A percentile compares a stretch with the other conserved stretches of the same genome.
These are phyloP conservation scores for Trachelus tabidus DNA, from an alignment of 2,888 invertebrate genomes.

Conservation along the genomic window DNA sequence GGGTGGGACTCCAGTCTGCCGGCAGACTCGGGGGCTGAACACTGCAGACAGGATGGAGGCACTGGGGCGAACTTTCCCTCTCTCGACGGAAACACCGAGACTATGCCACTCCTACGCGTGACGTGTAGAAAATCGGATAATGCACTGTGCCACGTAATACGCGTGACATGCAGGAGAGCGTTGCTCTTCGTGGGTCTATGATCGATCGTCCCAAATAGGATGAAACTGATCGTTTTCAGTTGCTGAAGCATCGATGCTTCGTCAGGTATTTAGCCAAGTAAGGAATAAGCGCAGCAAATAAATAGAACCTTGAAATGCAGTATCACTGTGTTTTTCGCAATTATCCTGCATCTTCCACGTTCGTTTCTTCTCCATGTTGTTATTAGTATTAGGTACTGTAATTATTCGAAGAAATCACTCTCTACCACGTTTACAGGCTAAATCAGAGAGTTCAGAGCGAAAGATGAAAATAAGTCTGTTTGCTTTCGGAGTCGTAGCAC, in stretches of 20 bases:
- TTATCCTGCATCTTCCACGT: background rate
- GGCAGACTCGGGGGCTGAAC: slow-evolving; percentile 17
- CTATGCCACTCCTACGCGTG: slow-evolving; percentile 42
- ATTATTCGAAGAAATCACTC: background rate
- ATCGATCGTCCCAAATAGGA: background rate
- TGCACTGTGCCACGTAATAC: slow-evolving; percentile 4
- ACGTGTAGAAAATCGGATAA: slow-evolving; percentile 54
- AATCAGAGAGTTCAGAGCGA: background rate
- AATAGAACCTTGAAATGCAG: background rate
- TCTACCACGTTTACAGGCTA: background rate
- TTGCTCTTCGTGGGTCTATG: background rate
- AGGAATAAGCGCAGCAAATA: background rate
- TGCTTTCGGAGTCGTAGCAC: background rate
- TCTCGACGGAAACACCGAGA: slow-evolving; percentile 42
- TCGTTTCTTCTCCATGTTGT: background rate
- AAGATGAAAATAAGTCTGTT: background rate
- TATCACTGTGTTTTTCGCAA: background rate
- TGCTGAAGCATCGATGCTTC: background rate
- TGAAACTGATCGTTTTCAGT: background rate
- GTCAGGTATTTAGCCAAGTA: background rate
- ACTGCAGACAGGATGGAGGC: slow-evolving; percentile 58
- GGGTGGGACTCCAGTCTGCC: background rate
- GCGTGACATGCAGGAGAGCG: background rate
- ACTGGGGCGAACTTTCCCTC: slow-evolving; percentile 63
- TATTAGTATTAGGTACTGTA: background rate